Evolutionary conservation across 2,113 vertebrate genomes (phyloP).

Genomic region (Bungarus multicinctus): DNA sequence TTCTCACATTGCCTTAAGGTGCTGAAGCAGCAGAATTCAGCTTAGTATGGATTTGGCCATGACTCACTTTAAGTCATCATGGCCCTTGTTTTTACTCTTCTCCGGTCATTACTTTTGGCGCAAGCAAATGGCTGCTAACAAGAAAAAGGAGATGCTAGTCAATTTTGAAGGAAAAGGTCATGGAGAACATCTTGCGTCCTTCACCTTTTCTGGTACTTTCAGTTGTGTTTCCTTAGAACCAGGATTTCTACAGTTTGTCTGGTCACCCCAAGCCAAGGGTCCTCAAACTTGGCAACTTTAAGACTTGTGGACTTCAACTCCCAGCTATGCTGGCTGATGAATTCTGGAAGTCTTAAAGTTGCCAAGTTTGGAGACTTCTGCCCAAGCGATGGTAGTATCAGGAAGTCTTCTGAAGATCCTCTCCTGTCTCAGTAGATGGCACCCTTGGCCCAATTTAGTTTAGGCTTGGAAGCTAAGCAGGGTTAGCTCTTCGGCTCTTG

Average conservation of each 20-base stretch:
- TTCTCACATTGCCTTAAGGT: background rate
- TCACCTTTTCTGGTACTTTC: too few relatives aligned
- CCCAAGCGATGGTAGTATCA: background rate
- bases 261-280: too few relatives aligned
- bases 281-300: too few relatives aligned
- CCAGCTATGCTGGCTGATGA: too few relatives aligned
- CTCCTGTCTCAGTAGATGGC: background rate
- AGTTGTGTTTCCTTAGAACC: background rate
- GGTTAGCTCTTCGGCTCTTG: background rate
- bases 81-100: background rate
- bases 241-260: background rate
- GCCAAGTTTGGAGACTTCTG: too few relatives aligned
- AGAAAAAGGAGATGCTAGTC: background rate
- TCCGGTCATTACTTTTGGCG: background rate
- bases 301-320: too few relatives aligned
- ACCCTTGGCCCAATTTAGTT: background rate
- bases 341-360: too few relatives aligned
- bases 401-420: background rate
- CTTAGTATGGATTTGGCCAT: background rate
- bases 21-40: background rate
- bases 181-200: background rate
- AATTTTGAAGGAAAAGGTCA: background rate
- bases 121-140: background rate
- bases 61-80: background rate
- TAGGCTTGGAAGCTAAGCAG: background rate